These are phyloP conservation scores for Cinclus mexicanus DNA, from an alignment of 2,113 vertebrate genomes.

Conservation along the genomic window DNA sequence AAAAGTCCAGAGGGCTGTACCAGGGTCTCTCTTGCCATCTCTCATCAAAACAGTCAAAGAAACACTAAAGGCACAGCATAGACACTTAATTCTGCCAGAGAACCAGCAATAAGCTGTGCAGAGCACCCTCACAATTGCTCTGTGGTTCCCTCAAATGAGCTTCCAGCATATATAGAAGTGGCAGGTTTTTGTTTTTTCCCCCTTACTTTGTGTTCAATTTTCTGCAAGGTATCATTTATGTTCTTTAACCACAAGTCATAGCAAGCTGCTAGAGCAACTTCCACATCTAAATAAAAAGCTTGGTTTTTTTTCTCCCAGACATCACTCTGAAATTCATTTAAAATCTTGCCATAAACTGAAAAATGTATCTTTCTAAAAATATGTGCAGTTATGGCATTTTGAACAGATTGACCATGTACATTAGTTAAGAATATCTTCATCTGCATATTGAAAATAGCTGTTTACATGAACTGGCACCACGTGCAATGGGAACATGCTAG, in stretches of 20 bases:
- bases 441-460: background rate
- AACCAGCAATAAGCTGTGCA: background rate
- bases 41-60: background rate
- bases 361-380: background rate
- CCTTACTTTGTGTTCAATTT: background rate
- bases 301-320: background rate
- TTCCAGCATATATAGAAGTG: background rate
- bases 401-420: background rate
- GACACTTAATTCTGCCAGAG: background rate
- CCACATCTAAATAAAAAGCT: background rate
- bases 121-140: background rate
- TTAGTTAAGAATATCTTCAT: background rate
- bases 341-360: background rate
- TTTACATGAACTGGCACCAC: background rate
- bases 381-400: background rate
- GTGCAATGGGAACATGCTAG: background rate
- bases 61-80: background rate
- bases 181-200: accelerated
- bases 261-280: background rate
- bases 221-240: background rate
- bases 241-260: background rate
- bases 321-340: background rate
- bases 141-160: background rate
- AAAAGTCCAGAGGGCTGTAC: background rate
- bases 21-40: background rate